Evolutionary conservation across 2,888 invertebrate genomes (phyloP).

Genomic region (Hirtodrosophila alboralis): DNA sequence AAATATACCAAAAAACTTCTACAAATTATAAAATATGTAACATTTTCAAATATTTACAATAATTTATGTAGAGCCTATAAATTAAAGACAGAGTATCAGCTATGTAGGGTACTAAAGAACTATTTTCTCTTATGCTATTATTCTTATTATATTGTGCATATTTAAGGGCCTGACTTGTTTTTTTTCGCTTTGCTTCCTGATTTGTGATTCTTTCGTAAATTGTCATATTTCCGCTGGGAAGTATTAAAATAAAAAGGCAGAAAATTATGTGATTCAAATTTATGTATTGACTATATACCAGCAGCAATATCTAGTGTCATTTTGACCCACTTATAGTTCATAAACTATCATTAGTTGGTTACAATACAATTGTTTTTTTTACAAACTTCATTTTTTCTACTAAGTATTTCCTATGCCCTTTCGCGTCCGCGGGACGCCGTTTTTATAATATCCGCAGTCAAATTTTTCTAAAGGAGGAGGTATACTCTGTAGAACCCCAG

Average conservation of each 20-base stretch:
- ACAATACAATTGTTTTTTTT: conserved; percentile 28
- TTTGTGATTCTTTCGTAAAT: conserved; percentile 30
- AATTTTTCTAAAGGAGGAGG: conserved; percentile 16
- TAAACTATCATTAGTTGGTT: conserved; percentile 63
- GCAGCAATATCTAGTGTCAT: conserved; percentile 39
- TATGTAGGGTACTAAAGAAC: background rate
- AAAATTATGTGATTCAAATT: conserved; percentile 25
- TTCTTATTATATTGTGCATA: conserved; percentile 25
- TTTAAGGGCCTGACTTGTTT: conserved; percentile 42
- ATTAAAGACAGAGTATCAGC: conserved; percentile 1
- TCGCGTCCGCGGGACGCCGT: background rate
- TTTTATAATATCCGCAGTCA: conserved; percentile 6
- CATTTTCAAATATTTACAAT: too few relatives aligned
- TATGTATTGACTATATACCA: conserved; percentile 3
- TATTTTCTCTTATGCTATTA: conserved; percentile 13
- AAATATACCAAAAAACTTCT: too few relatives aligned
- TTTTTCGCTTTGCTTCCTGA: conserved; percentile 17
- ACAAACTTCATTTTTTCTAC: conserved; percentile 8
- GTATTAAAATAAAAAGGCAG: conserved; percentile 1
- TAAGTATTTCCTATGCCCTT: background rate
- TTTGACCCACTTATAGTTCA: conserved; percentile 69
- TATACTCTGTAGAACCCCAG: conserved; percentile 5
- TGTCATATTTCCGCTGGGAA: conserved; percentile 31
- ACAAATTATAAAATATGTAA: too few relatives aligned
- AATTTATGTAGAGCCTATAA: background rate